Evolutionary conservation across 2,888 invertebrate species (phyloP).

Genomic region (Melieria picta): DNA sequence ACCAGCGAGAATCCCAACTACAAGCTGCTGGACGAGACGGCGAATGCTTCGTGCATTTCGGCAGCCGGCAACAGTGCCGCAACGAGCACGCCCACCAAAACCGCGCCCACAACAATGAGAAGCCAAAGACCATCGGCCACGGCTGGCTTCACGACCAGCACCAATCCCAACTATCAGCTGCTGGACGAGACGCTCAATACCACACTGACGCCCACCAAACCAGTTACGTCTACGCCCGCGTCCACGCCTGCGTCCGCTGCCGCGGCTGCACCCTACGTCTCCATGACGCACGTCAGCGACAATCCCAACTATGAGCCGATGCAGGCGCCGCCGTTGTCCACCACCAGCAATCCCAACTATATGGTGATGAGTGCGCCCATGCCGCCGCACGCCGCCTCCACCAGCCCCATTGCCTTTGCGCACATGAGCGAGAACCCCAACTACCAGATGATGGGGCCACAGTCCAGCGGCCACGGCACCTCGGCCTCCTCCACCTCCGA

Average conservation of each 20-base stretch:
- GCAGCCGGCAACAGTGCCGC: constrained; percentile 27
- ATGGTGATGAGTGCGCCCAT: constrained; percentile 54
- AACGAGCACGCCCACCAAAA: constrained; percentile 19
- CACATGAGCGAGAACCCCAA: constrained; percentile 52
- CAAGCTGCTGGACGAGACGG: constrained; percentile 55
- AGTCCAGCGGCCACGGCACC: constrained; percentile 18
- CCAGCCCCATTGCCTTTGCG: constrained; percentile 9
- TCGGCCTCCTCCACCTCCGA: constrained; percentile 40
- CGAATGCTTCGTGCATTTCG: constrained; percentile 43
- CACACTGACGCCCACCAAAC: constrained; percentile 36
- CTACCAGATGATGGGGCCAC: constrained; percentile 50
- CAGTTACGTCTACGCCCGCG: background rate
- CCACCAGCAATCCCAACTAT: constrained; percentile 51
- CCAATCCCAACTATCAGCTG: constrained; percentile 50
- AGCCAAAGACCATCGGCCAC: constrained; percentile 15
- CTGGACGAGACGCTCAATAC: constrained; percentile 51
- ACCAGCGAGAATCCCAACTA: constrained; percentile 60
- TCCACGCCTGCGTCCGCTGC: constrained; percentile 28
- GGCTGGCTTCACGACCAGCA: constrained; percentile 37
- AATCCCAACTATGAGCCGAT: constrained; percentile 58
- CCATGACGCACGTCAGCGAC: constrained; percentile 41
- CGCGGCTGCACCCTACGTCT: background rate
- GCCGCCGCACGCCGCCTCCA: constrained; percentile 3
- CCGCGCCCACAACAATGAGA: constrained; percentile 33
- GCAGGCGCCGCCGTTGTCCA: constrained; percentile 42